These are phyloP conservation scores for Macroramphosus scolopax DNA, from an alignment of 2,797 vertebrate genomes.

Conservation along the genomic window DNA sequence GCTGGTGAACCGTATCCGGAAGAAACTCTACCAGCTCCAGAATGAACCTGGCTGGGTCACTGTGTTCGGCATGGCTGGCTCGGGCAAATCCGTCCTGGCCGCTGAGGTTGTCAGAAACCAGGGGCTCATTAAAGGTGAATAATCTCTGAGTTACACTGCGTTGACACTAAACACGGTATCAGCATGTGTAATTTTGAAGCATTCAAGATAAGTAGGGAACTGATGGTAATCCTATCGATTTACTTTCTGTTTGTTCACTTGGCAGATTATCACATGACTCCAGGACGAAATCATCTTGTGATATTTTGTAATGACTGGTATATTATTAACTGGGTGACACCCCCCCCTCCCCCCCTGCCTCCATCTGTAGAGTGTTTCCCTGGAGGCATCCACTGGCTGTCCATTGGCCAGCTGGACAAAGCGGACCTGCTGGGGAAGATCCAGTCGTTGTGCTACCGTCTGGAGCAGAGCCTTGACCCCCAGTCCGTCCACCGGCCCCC, in stretches of 20 bases:
- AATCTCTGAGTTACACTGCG: constrained; percentile 1
- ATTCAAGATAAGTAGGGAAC: too few relatives aligned
- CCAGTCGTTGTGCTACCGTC: constrained; percentile 89
- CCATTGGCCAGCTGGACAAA: constrained; percentile 92
- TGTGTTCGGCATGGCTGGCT: constrained; percentile 96
- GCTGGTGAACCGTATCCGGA: constrained; percentile 81
- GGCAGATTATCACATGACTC: too few relatives aligned
- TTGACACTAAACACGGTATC: too few relatives aligned
- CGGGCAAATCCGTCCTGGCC: constrained; percentile 94
- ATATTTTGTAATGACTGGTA: too few relatives aligned
- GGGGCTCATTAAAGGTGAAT: constrained; percentile 83
- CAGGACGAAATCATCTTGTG: too few relatives aligned
- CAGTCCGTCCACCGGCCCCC: constrained; percentile 79
- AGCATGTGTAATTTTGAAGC: too few relatives aligned
- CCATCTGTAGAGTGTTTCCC: constrained; percentile 85
- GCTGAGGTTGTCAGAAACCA: constrained; percentile 90
- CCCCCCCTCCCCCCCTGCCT: background rate
- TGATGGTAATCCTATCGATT: too few relatives aligned
- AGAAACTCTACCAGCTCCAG: constrained; percentile 82
- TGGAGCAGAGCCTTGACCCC: constrained; percentile 86
- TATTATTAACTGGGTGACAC: background rate
- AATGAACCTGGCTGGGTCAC: constrained; percentile 88
- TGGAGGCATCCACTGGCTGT: constrained; percentile 92
- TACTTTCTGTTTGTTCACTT: too few relatives aligned
- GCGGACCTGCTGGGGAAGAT: constrained; percentile 90